These are phyloP conservation scores for Cricetomys ansorgei DNA, from an alignment of 2,113 vertebrate genomes.

Conservation along the genomic window DNA sequence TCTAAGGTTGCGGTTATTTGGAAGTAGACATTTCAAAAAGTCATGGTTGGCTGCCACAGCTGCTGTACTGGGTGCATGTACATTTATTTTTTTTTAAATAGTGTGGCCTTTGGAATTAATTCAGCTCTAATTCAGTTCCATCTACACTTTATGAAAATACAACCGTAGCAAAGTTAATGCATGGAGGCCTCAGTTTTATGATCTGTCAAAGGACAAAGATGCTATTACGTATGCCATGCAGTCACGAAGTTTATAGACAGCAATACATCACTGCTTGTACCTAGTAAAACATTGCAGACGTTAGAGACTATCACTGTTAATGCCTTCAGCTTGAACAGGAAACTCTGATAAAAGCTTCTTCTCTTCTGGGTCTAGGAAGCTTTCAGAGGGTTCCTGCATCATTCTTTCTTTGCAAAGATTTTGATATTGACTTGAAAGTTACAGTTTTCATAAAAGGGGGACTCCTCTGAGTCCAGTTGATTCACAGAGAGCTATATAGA, in stretches of 20 bases:
- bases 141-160: not conserved
- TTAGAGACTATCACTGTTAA: not conserved
- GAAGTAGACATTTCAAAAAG: not conserved
- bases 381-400: slow-evolving; percentile 2
- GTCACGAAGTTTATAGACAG: not conserved
- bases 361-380: not conserved
- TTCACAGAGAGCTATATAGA: not conserved
- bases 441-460: slow-evolving; percentile 23
- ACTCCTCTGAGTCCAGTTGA: not conserved
- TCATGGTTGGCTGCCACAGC: not conserved
- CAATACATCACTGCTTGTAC: not conserved
- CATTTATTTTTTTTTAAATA: not conserved
- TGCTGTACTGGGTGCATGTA: not conserved
- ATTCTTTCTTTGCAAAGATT: slow-evolving; percentile 1
- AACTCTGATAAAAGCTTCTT: not conserved
- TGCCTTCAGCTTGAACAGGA: not conserved
- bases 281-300: slow-evolving; percentile 23
- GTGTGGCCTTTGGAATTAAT: not conserved
- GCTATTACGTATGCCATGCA: not conserved
- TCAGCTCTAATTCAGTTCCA: not conserved
- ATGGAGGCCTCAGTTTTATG: slow-evolving; percentile 24
- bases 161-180: not conserved
- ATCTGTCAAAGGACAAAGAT: not conserved
- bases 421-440: slow-evolving; percentile 34
- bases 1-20: not conserved